Conservation (phyloP, 2,113 vertebrate genomes). For the Illadopsis cleaveri region DNA sequence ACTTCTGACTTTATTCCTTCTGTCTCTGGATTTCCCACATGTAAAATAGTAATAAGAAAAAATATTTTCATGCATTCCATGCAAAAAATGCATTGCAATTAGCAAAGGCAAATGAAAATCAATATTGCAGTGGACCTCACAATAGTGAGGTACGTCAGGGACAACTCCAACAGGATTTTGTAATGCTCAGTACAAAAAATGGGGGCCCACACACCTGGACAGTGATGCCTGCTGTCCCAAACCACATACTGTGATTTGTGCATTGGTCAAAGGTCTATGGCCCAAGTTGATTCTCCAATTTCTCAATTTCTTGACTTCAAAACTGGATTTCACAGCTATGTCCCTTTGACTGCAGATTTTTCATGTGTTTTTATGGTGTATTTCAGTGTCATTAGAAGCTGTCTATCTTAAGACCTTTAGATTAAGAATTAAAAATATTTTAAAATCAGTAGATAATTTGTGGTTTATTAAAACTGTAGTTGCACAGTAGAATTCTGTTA, state of each 20-base stretch:
- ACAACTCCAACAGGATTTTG: not conserved
- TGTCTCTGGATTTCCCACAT: not conserved
- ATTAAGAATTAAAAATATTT: not conserved
- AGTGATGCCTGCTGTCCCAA: not conserved
- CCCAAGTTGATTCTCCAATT: not conserved
- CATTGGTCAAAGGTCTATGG: not conserved
- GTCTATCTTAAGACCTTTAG: not conserved
- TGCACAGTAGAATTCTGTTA: not conserved
- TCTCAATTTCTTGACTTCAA: not conserved
- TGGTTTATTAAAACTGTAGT: not conserved
- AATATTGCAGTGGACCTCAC: not conserved
- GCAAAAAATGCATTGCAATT: not conserved
- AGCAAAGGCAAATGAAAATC: not conserved
- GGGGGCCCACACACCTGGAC: not conserved
- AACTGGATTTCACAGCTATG: not conserved
- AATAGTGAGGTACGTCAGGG: not conserved
- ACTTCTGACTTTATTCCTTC: not conserved
- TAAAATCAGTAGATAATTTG: not conserved
- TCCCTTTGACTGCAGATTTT: not conserved
- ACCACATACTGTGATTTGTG: not conserved
- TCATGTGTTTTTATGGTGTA: not conserved
- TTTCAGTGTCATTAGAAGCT: not conserved
- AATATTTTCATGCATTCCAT: no score
- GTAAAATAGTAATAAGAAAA: not conserved
- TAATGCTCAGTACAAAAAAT: not conserved